Percentiles rank a stretch among this genome's conserved stretches.
Evolutionary conservation across 2,797 vertebrate genomes (phyloP).

Genomic region (Coregonus suidteri): DNA sequence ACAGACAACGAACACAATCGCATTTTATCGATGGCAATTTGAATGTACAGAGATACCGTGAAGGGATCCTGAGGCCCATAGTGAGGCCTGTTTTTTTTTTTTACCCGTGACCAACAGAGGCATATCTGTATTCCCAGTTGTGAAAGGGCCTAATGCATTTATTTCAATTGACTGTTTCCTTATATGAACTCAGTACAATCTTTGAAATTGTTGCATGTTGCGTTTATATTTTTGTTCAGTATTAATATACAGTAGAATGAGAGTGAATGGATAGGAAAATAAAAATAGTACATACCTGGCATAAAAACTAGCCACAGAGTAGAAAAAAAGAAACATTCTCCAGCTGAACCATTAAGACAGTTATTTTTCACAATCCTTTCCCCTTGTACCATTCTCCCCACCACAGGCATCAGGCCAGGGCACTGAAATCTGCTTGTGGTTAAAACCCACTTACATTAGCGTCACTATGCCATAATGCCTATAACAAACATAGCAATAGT

Average conservation of each 20-base stretch:
- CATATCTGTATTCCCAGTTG: too few species aligned
- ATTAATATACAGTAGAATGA: conserved; percentile 72
- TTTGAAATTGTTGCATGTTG: too few species aligned
- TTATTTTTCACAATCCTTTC: conserved; percentile 45
- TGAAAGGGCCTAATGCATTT: too few species aligned
- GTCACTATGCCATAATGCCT: conserved; percentile 23
- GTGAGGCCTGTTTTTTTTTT: too few species aligned
- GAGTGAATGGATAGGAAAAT: conserved; percentile 44
- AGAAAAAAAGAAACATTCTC: neutral
- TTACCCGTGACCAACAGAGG: too few species aligned
- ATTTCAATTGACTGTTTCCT: too few species aligned
- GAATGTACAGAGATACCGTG: too few species aligned
- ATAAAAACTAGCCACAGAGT: conserved; percentile 41
- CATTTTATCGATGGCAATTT: too few species aligned
- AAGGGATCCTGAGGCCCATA: too few species aligned
- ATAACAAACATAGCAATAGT: conserved; percentile 22
- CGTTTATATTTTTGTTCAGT: too few species aligned
- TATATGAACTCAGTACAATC: too few species aligned
- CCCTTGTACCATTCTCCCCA: conserved; percentile 7
- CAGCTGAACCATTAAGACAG: conserved; percentile 54
- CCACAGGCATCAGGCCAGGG: conserved; percentile 32
- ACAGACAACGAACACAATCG: too few species aligned
- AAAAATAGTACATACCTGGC: conserved; percentile 59
- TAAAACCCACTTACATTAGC: conserved; percentile 25
- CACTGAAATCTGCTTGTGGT: conserved; percentile 29